phyloP scores from a whole-genome alignment of 1,140 invertebrate genomes.

The Zaprionus africanus region DNA sequence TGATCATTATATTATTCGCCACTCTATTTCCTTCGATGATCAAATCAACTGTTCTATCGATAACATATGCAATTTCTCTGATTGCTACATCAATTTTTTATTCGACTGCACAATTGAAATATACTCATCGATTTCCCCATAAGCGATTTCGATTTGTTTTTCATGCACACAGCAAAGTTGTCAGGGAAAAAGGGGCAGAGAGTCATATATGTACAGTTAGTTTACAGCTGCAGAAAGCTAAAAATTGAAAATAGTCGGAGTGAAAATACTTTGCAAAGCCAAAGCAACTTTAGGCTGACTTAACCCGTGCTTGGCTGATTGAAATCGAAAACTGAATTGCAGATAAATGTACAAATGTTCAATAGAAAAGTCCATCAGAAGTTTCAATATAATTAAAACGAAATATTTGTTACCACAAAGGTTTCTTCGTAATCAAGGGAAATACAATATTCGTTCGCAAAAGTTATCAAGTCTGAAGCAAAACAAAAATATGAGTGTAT shows the following conservation, averaged over 20 bases:
- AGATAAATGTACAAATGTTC: background rate
- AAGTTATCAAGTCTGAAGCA: background rate
- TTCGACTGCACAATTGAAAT: background rate
- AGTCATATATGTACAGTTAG: background rate
- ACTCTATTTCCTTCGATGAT: background rate
- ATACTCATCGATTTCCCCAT: background rate
- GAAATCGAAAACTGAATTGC: background rate
- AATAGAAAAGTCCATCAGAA: background rate
- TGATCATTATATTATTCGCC: too few relatives aligned
- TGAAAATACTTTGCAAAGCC: constrained; percentile 39
- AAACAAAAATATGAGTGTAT: background rate
- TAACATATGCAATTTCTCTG: background rate
- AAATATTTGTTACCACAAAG: background rate
- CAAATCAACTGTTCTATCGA: background rate
- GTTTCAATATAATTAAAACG: too few relatives aligned
- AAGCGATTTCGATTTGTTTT: background rate
- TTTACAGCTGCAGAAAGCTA: constrained; percentile 42
- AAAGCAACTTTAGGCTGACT: constrained; percentile 29
- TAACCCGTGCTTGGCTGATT: constrained; percentile 28
- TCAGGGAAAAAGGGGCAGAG: background rate
- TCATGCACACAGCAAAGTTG: background rate
- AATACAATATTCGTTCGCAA: background rate
- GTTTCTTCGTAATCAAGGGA: background rate
- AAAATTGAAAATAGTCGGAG: constrained; percentile 62
- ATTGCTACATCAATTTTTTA: background rate